Evolutionary conservation across 2,888 invertebrate genomes (phyloP), one percentile per base, ranked within the genome.

Genomic region (Spisula solida): DNA sequence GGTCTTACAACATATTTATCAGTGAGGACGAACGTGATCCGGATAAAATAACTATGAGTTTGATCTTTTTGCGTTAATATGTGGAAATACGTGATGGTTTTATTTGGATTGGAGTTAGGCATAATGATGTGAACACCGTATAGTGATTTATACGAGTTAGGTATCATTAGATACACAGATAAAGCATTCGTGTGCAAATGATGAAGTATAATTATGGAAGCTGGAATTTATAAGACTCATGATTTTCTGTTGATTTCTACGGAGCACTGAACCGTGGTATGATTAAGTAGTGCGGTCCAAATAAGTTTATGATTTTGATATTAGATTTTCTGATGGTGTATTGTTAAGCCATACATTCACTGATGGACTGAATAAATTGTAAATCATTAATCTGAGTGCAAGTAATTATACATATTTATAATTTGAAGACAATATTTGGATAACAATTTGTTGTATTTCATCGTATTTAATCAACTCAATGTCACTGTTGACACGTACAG

Each of bases 401-500:
- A 41, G 41, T 5, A 8, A 8, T 8, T 5, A 41, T 10, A 51
- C 51, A 51, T 47, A 47, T 47, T 8, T 47, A 5, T 47, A 47
- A 12, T 47, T 66, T 0, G n/a, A 8, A 6, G 25, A 25, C 6
- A 66, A 66, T 25, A 25, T 10, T 25, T n/a, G 60, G 60, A 25
- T 66, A 8, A 25, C 12, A 66, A 5, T 51, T 66, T 10, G 25
- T 2, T 66, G 8, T 25, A 10, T 66, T 25, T n/a, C 8, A 25
- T 51, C 51, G 16, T 25, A 18, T 56, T 18, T 18, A n/a, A 66
- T 0, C 60, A 25, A n/a, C 60, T 84, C 10, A 60, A 94, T 94
- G 94, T 94, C 94, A 34, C 89, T 94, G 87, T 88, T 94, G 29
- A 92, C 93, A 60, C 75, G 94, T 55, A 93, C 92, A 66, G 93